Percentiles rank a stretch among this genome's conserved stretches.
Evolutionary conservation across 2,797 vertebrate species (phyloP).

Genomic region (Danio aesculapii): DNA sequence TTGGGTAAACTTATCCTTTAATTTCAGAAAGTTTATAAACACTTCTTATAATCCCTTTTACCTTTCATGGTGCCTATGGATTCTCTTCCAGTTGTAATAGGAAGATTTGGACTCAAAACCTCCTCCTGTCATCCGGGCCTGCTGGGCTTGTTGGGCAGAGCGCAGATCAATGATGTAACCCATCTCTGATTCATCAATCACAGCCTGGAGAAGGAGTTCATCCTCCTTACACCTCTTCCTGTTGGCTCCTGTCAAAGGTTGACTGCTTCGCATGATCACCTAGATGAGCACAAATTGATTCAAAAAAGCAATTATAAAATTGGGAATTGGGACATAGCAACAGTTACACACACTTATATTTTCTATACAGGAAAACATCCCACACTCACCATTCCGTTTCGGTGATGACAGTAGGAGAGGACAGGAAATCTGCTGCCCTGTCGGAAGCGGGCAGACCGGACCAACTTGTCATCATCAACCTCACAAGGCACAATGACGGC

Average conservation of each 20-base stretch:
- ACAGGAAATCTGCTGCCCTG: slow-evolving; percentile 87
- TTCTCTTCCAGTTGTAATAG: slow-evolving; percentile 82
- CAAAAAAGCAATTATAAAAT: no score
- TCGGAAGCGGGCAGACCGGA: slow-evolving; percentile 79
- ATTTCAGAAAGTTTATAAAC: background rate
- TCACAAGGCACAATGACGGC: slow-evolving; percentile 78
- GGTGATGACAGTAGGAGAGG: slow-evolving; percentile 85
- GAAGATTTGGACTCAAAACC: slow-evolving; percentile 84
- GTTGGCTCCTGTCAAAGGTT: slow-evolving; percentile 84
- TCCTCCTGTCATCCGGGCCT: slow-evolving; percentile 80
- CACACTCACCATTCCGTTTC: slow-evolving; percentile 78
- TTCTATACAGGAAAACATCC: background rate
- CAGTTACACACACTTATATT: background rate
- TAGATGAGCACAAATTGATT: slow-evolving; percentile 52
- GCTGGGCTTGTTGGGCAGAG: slow-evolving; percentile 84
- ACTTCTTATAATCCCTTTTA: slow-evolving; percentile 55
- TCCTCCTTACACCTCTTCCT: slow-evolving; percentile 84
- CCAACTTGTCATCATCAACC: slow-evolving; percentile 72
- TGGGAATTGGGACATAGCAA: background rate
- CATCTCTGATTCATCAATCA: slow-evolving; percentile 71
- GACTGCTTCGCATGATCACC: slow-evolving; percentile 87
- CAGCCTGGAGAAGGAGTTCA: slow-evolving; percentile 78
- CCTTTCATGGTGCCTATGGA: slow-evolving; percentile 87
- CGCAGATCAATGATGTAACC: slow-evolving; percentile 86
- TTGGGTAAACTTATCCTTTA: no score